A percentile compares a stretch with the other conserved stretches of the same genome.
phyloP scores from a whole-genome alignment of 2,797 vertebrate genomes.

The Takifugu rubripes region DNA sequence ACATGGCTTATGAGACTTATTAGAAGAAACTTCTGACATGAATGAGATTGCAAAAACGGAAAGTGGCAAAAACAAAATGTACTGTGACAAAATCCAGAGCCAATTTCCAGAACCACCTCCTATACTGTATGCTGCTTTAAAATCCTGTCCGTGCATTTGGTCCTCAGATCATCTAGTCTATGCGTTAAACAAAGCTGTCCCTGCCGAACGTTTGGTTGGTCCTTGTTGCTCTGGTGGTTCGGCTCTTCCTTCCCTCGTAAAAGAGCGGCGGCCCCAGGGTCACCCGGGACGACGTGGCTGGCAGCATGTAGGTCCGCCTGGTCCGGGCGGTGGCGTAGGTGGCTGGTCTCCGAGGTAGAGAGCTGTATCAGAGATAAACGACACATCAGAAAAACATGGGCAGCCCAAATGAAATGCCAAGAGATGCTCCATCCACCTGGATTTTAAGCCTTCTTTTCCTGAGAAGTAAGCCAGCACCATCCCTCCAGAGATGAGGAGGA shows the following conservation, averaged over 20 bases:
- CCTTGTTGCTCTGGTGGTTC: constrained; percentile 18
- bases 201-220: constrained; percentile 31
- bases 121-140: no score
- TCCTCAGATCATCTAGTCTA: neutral
- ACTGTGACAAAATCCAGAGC: no score
- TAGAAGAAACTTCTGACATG: no score
- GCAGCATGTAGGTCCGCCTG: constrained; percentile 58
- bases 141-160: neutral
- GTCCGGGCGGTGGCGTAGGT: constrained; percentile 44
- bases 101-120: no score
- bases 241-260: constrained; percentile 48
- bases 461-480: constrained; percentile 81
- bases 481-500: constrained; percentile 84
- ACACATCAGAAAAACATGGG: neutral
- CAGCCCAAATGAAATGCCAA: neutral
- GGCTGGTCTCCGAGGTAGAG: constrained; percentile 19
- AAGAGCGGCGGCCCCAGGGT: constrained; percentile 50
- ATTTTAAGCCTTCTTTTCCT: constrained; percentile 65
- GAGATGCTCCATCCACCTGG: constrained; percentile 45
- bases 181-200: constrained; percentile 68
- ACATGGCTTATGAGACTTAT: no score
- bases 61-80: no score
- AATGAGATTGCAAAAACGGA: no score
- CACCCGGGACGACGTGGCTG: constrained; percentile 38
- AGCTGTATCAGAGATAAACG: constrained; percentile 19